These are phyloP conservation scores for Onychomys arenicola DNA, from an alignment of 2,797 vertebrate genomes.

Conservation along the genomic window DNA sequence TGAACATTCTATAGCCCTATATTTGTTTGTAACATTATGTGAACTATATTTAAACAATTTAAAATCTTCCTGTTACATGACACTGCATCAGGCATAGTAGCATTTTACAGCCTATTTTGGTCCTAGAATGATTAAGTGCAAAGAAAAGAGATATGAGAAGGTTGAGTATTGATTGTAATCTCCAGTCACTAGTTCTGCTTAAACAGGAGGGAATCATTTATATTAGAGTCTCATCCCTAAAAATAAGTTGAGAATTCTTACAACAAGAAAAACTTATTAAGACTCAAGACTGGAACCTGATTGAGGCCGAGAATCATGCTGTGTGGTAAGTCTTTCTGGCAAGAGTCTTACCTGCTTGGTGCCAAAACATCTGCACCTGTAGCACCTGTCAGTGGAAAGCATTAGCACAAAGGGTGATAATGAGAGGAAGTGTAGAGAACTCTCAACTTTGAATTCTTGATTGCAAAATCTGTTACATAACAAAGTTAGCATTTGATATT, in stretches of 20 bases:
- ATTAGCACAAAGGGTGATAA: slow-evolving; percentile 63
- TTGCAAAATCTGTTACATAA: slow-evolving; percentile 28
- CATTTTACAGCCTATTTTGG: neutral
- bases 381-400: slow-evolving; percentile 61
- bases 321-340: slow-evolving; percentile 67
- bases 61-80: neutral
- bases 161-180: neutral
- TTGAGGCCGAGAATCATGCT: slow-evolving; percentile 53
- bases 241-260: slow-evolving; percentile 13
- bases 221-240: slow-evolving; percentile 39
- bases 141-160: neutral
- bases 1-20: neutral
- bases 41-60: neutral
- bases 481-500: neutral
- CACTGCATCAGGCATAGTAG: neutral
- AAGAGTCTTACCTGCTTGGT: slow-evolving; percentile 42
- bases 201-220: neutral
- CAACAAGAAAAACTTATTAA: slow-evolving; percentile 18
- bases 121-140: neutral
- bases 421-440: slow-evolving; percentile 49
- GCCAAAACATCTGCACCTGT: slow-evolving; percentile 75
- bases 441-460: slow-evolving; percentile 25
- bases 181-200: neutral
- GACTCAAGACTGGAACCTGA: slow-evolving; percentile 34
- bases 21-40: neutral